Evolutionary conservation across 2,888 invertebrate genomes (phyloP), one percentile per base, ranked within the genome.

Genomic region (Drosophila parthenogenetica): DNA sequence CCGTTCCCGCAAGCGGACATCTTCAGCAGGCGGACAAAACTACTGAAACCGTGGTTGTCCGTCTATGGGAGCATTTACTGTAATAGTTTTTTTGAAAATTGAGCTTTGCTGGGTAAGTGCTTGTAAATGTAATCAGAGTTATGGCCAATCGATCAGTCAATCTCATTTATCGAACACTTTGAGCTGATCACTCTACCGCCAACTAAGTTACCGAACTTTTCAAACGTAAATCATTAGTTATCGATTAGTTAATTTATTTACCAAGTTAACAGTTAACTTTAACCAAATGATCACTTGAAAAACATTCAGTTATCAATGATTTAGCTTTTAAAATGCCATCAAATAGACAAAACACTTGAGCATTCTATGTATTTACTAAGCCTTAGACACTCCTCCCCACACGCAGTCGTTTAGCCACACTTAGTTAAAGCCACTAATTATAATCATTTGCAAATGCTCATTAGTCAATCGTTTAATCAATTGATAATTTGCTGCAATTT

Each of bases 271-370:
- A 32, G 29, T 11, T 49, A 17, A 17, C 11, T 32, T 16, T 11
- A 29, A 11, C 5, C 2, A 10, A 37, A 37, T 13, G 10, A 35
- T 37, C 29, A 29, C 29, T 48, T 48, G 16, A 48, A 48, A 4
- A 46, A 25, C 11, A 43, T 19, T 19, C 19, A 43, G 19, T 43
- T 13, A 43, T 43, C 43, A 48, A 46, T 46, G 46, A 48, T 35
- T 35, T 35, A 35, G 13, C 35, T 35, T 48, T 48, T 35, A 35
- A 49, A 35, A 49, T 19, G 49, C 17, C 35, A 49, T 32, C n/a
- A 8, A 49, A 49, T 49, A 49, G 32, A 17, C 32, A 49, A 17
- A 29, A 49, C 49, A 49, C 49, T 49, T 35, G 7, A 17, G 5
- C 17, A 43, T 13, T 35, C 35, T 13, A 35, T 43, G 19, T 13